Evolutionary conservation across 2,113 vertebrate species (phyloP), one percentile per base, ranked within the genome.

Genomic region (Dromaius novaehollandiae): DNA sequence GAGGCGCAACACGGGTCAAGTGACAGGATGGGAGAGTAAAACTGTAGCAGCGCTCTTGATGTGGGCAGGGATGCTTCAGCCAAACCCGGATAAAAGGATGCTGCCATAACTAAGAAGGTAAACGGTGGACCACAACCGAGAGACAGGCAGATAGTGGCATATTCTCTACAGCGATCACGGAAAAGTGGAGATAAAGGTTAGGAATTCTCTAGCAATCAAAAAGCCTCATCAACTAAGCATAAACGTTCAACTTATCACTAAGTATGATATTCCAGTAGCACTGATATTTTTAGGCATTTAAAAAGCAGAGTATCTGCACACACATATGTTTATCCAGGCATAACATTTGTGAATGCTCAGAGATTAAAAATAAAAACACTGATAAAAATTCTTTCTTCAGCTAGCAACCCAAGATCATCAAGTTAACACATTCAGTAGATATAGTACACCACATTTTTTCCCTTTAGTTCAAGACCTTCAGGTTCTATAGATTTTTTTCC

Each of bases 1-100:
- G 66, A 68, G 58, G 32, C 20, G 32, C 18, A 40, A 64, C 26
- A 2, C 0, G 8, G 48, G 13, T 15, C 16, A 61, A 51, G 63
- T 1, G 34, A 11, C 3, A 0, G 26, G 26, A n/a, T 2, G 3
- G 0, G 0, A 79, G 46, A 60, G 40, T 11, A 38, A n/a, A 63
- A 6, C 5, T 26, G 34, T 13, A 68, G 36, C 42, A 2, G 1
- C 32, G 3, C 18, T 25, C 13, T 34, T 14, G 21, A 13, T 9
- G 9, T 0, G 0, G 70, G 44, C 25, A 63, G 50, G 60, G 50
- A 25, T 6, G 34, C 7, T 30, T 16, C 1, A 28, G 50, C 20
- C 44, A 80, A 51, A 20, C 5, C 11, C 58, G 0, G 0, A 10
- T 2, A 14, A 40, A 55, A 63, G 24, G 32, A 28, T 32, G 6